A percentile compares a stretch with the other conserved stretches of the same genome.
Conservation (phyloP, 2,888 invertebrate species). For the Caenorhabditis parvicauda region DNA sequence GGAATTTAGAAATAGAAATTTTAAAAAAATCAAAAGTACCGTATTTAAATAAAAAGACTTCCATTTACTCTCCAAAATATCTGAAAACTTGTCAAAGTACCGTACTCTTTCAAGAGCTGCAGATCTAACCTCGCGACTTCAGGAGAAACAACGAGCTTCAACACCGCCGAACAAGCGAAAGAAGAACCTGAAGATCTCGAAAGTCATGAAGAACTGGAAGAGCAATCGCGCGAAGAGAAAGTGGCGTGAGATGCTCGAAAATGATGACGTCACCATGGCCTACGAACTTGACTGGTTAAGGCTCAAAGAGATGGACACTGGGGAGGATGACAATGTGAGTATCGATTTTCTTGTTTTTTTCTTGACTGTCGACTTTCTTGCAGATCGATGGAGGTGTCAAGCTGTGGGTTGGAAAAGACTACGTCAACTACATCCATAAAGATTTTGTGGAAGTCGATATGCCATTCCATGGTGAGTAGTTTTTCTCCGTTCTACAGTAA, state of each 20-base stretch:
- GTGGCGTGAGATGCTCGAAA: constrained; percentile 50
- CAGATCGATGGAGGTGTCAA: constrained; percentile 60
- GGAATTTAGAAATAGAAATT: no score
- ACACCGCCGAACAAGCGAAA: constrained; percentile 47
- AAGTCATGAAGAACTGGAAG: constrained; percentile 53
- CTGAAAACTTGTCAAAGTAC: no score
- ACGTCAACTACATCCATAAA: constrained; percentile 67
- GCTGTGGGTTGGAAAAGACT: constrained; percentile 68
- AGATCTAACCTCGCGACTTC: neutral
- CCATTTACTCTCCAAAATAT: no score
- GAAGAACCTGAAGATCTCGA: constrained; percentile 22
- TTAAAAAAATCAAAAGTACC: no score
- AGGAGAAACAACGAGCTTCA: constrained; percentile 45
- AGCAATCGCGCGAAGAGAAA: constrained; percentile 49
- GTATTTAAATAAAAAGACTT: no score
- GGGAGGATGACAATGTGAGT: constrained; percentile 8
- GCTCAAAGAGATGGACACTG: constrained; percentile 31
- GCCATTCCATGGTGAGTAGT: constrained; percentile 56
- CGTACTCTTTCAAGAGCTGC: no score
- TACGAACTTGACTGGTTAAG: constrained; percentile 49
- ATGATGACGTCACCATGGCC: constrained; percentile 38
- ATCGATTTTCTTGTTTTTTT: neutral
- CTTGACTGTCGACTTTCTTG: no score
- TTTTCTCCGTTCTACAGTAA: neutral
- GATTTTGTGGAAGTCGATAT: constrained; percentile 62